Conservation (phyloP, 2,888 invertebrate genomes). For the Loripinus fragilis region DNA sequence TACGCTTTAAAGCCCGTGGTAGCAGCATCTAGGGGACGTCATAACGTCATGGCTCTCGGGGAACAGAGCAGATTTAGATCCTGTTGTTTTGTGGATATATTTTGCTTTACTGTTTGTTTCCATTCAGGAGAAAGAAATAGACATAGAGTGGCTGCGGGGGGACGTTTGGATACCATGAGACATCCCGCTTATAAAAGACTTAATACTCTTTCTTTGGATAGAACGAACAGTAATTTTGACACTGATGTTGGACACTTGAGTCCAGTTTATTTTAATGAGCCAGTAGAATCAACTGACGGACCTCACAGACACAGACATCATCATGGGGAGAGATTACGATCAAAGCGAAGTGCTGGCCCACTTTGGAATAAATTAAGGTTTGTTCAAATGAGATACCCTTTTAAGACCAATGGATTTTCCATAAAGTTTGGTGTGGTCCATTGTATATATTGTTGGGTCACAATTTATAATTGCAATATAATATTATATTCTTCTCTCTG, state of each 20-base stretch:
- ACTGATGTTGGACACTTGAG: neutral
- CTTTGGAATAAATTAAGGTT: conserved; percentile 16
- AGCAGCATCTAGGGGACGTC: neutral
- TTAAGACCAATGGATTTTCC: neutral
- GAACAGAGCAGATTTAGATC: neutral
- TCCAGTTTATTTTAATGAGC: neutral
- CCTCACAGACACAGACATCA: conserved; percentile 7
- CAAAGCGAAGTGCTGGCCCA: neutral
- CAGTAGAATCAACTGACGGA: neutral
- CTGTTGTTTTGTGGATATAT: conserved; percentile 17
- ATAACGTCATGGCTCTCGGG: conserved; percentile 4
- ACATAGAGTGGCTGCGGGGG: neutral
- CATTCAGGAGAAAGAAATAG: conserved; percentile 5
- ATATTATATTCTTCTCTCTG: neutral
- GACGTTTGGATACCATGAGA: neutral
- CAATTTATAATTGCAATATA: neutral
- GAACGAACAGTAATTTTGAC: neutral
- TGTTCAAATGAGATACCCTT: neutral
- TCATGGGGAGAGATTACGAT: neutral
- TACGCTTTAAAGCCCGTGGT: neutral
- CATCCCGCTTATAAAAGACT: neutral
- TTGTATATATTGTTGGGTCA: too few species aligned
- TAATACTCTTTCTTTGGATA: neutral
- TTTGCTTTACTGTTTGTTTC: conserved; percentile 14
- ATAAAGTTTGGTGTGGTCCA: too few species aligned